Conservation (phyloP, 2,888 invertebrate genomes). For the Trichogramma evanescens region DNA sequence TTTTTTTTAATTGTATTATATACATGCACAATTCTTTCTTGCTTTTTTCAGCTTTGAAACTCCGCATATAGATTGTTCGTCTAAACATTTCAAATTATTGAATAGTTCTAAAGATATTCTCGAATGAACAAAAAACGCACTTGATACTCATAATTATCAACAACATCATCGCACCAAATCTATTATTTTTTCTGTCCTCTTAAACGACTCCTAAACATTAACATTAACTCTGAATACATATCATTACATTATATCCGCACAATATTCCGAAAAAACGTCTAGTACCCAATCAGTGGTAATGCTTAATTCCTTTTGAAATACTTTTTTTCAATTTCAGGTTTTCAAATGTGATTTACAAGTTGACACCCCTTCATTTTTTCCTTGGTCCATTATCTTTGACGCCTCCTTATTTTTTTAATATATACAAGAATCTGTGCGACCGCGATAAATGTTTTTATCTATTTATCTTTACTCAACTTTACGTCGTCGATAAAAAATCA, state of each 20-base stretch:
- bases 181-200: conserved; percentile 15
- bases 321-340: too few relatives aligned
- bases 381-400: background rate
- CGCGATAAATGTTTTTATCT: background rate
- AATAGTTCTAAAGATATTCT: too few relatives aligned
- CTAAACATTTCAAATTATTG: too few relatives aligned
- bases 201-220: background rate
- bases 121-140: too few relatives aligned
- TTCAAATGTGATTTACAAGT: too few relatives aligned
- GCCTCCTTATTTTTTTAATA: background rate
- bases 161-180: conserved; percentile 14
- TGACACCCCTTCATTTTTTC: background rate
- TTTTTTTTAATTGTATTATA: conserved; percentile 4
- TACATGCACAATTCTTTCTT: conserved; percentile 1
- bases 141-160: too few relatives aligned
- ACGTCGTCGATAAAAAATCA: background rate
- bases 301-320: too few relatives aligned
- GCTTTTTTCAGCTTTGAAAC: conserved; percentile 7
- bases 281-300: too few relatives aligned
- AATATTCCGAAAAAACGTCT: too few relatives aligned
- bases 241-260: too few relatives aligned
- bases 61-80: background rate
- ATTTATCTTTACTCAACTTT: background rate
- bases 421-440: conserved; percentile 18
- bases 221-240: too few relatives aligned